Evolutionary conservation across 2,888 invertebrate genomes (phyloP).

Genomic region (Heliconius ethilla): DNA sequence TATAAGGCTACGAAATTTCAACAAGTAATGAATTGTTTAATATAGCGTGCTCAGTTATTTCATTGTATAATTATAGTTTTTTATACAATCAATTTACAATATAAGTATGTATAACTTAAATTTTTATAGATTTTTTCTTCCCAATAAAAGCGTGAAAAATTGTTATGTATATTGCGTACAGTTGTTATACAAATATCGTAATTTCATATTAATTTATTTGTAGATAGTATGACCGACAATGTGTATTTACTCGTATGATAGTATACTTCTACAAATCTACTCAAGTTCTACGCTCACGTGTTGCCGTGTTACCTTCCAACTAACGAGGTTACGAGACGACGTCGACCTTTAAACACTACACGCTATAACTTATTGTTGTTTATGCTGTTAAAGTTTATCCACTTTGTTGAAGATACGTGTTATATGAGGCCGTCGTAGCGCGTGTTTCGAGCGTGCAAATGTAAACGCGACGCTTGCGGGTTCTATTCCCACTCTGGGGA

Average conservation of each 20-base stretch:
- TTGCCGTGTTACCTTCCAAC: constrained; percentile 30
- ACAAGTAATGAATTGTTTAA: neutral
- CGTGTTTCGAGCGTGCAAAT: no score
- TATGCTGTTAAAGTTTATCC: constrained; percentile 4
- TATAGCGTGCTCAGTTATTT: neutral
- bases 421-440: no score
- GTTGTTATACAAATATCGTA: neutral
- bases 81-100: no score
- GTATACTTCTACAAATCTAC: constrained; percentile 26
- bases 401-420: neutral
- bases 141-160: neutral
- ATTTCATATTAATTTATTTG: neutral
- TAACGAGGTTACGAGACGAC: constrained; percentile 27
- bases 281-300: constrained; percentile 26
- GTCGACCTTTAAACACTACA: constrained; percentile 26
- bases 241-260: neutral
- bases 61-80: neutral
- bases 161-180: neutral
- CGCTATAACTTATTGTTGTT: neutral
- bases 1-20: neutral
- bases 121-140: no score
- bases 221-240: constrained; percentile 1
- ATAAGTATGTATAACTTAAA: no score
- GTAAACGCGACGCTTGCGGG: no score
- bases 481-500: no score